These are phyloP conservation scores for Gorsachius magnificus DNA, from an alignment of 2,797 vertebrate genomes.

Conservation along the genomic window DNA sequence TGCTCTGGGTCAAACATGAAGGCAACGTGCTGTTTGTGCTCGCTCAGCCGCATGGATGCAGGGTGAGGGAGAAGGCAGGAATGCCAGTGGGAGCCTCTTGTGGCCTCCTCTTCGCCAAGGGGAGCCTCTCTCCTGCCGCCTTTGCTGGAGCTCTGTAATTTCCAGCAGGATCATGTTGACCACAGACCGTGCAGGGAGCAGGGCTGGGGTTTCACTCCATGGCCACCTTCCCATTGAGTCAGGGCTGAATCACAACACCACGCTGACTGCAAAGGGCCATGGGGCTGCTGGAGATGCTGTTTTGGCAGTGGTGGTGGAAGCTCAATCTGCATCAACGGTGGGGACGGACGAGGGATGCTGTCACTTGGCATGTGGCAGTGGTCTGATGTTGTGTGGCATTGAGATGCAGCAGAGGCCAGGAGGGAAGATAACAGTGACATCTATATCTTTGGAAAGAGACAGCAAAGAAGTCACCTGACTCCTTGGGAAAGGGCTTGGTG, in stretches of 20 bases:
- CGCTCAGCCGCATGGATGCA: not conserved
- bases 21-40: not conserved
- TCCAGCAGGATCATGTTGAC: not conserved
- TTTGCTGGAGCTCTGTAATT: not conserved
- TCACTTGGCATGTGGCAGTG: not conserved
- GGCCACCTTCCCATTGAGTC: not conserved
- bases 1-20: not conserved
- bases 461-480: not conserved
- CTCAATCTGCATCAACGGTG: fast-evolving
- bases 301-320: not conserved
- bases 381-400: not conserved
- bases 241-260: not conserved
- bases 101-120: not conserved
- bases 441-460: not conserved
- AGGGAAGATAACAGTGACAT: not conserved
- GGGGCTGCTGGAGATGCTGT: not conserved
- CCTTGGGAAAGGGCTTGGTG: not conserved
- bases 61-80: not conserved
- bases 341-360: not conserved
- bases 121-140: not conserved
- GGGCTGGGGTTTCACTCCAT: not conserved
- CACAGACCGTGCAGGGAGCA: fast-evolving
- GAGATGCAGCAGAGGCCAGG: not conserved
- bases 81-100: not conserved
- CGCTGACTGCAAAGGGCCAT: fast-evolving